phyloP scores from a whole-genome alignment of 2,888 invertebrate genomes.

The Stictocephala bisonia region DNA sequence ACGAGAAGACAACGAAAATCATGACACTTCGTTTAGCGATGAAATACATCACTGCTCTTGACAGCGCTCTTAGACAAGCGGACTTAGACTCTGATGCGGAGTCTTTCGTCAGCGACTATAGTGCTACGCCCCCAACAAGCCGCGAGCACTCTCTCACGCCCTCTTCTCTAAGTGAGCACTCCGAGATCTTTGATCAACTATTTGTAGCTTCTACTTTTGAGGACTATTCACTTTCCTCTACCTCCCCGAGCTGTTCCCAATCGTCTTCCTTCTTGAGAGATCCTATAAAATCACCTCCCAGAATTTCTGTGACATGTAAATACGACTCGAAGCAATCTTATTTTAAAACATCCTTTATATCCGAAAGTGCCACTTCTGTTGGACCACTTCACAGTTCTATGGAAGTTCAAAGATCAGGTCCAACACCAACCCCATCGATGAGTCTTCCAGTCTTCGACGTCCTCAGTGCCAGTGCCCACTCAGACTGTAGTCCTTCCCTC shows the following conservation, averaged over 20 bases:
- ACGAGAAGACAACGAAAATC: constrained; percentile 89
- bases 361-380: too few species aligned
- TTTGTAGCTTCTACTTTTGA: constrained; percentile 25
- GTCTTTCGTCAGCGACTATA: constrained; percentile 62
- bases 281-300: constrained; percentile 7
- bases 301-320: too few species aligned
- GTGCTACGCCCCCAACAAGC: constrained; percentile 48
- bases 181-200: constrained; percentile 47
- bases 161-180: constrained; percentile 44
- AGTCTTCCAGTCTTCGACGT: not conserved
- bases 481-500: not conserved
- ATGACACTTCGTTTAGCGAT: constrained; percentile 88
- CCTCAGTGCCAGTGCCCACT: not conserved
- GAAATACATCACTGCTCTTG: constrained; percentile 85
- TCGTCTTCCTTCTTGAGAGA: constrained; percentile 14
- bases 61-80: constrained; percentile 70
- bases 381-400: too few species aligned
- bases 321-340: too few species aligned
- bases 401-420: too few species aligned
- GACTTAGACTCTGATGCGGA: constrained; percentile 61
- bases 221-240: constrained; percentile 14
- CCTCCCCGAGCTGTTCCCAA: constrained; percentile 2
- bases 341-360: too few species aligned
- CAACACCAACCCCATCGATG: not conserved
- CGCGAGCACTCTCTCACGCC: constrained; percentile 55